Evolutionary conservation across 2,797 vertebrate species (phyloP), one percentile per base, ranked within the genome.

Genomic region (Pipistrellus nathusii): DNA sequence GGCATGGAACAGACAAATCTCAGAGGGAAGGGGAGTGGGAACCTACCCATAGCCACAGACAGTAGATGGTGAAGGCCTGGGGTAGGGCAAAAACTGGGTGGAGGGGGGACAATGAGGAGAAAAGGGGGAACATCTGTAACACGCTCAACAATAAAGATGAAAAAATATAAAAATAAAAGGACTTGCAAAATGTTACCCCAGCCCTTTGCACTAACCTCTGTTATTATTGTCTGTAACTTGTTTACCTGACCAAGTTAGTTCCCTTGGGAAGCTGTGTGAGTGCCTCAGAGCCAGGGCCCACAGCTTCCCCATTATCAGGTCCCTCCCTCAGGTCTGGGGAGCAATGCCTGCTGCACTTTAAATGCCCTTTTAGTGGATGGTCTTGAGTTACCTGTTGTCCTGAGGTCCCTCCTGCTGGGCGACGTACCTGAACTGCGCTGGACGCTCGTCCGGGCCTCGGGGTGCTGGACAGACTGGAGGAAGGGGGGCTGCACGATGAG

Each of bases 401-500:
- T 27, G 55, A 23, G 44, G 15, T 9, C 69, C 5, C 30, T 44
- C 18, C 11, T 51, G 41, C 4, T 13, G 72, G 27, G 76, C 41
- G 8, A 14, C 89, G 86, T 98, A 99, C 99, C 99, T 98, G 99
- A 98, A 95, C 87, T 98, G 96, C 97, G 98, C 93, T 95, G 97
- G 81, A 98, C 97, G 97, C 98, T 98, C 82, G 97, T 96, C 64
- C 98, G 98, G 59, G 96, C 95, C 75, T 98, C 98, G 4, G 98
- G 98, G 46, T 99, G 98, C 91, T 99, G 99, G 80, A 99, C 97
- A 55, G 99, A 98, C 66, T 99, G 99, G 95, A 99, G 98, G 98
- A 99, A 99, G 41, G 99, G 98, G 30, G 99, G 99, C 15, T 99
- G 98, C 41, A 98, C 98, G 8, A 98, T 98, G 85, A 99, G 97